phyloP scores from a whole-genome alignment of 1,140 invertebrate genomes.

The Pachypsylla venusta region DNA sequence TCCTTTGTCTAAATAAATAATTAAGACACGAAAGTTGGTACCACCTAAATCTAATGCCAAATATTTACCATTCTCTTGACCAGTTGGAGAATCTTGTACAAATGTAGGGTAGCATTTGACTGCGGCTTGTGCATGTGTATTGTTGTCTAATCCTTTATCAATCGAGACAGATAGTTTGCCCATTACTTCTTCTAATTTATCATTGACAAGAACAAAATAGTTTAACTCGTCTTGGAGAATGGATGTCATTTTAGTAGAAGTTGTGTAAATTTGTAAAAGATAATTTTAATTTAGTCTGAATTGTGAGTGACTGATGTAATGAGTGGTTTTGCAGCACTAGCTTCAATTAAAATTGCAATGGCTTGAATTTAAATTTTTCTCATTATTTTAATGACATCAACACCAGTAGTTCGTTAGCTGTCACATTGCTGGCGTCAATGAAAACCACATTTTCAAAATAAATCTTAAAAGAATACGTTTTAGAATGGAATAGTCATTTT shows the following conservation, averaged over 20 bases:
- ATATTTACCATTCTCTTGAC: conserved; percentile 47
- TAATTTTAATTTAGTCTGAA: no score
- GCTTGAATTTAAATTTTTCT: no score
- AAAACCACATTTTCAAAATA: no score
- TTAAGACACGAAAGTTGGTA: conserved; percentile 64
- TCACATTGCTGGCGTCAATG: no score
- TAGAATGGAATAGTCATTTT: no score
- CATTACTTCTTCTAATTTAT: conserved; percentile 40
- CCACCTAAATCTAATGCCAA: conserved; percentile 65
- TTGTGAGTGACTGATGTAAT: no score
- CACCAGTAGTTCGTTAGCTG: no score
- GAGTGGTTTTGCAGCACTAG: no score
- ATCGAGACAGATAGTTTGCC: conserved; percentile 56
- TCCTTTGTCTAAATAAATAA: conserved; percentile 41
- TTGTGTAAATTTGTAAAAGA: no score
- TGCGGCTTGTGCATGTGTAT: conserved; percentile 54
- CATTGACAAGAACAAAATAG: not conserved
- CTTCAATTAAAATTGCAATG: no score
- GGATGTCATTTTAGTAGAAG: conserved; percentile 6
- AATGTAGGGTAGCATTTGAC: conserved; percentile 91
- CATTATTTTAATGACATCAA: no score
- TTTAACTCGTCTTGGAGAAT: not conserved
- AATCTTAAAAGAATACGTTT: no score
- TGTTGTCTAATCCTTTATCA: conserved; percentile 54
- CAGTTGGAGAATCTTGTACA: conserved; percentile 48